Conservation (phyloP, 2,113 vertebrate genomes). For the Pelvicachromis taeniatus region DNA sequence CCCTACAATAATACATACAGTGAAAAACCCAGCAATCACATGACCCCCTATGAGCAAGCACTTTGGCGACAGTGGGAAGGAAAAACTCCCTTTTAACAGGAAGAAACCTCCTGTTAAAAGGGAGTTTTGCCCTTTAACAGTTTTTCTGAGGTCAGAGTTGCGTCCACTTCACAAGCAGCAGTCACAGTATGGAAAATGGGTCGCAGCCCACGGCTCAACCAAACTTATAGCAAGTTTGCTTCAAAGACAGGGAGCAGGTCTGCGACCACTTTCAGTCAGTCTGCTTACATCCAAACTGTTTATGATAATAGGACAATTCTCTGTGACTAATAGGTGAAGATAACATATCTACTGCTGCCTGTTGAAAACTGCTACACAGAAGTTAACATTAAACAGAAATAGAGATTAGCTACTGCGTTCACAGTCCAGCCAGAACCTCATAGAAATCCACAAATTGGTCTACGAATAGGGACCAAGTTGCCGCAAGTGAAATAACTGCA, state of each 20-base stretch:
- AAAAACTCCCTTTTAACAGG: too few species aligned
- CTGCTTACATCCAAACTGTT: rapidly evolving
- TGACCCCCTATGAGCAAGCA: too few species aligned
- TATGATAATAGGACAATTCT: background rate
- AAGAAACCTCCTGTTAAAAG: too few species aligned
- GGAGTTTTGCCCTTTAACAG: too few species aligned
- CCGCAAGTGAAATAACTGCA: background rate
- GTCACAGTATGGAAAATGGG: background rate
- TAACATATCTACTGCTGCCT: background rate
- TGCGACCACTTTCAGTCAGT: background rate
- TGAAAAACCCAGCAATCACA: too few species aligned
- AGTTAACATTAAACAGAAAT: background rate
- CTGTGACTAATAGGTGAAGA: background rate
- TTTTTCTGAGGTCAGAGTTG: background rate
- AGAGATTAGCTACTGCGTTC: background rate
- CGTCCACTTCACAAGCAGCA: background rate
- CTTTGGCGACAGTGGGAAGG: too few species aligned
- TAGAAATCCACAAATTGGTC: too few species aligned
- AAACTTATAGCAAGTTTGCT: background rate
- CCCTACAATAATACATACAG: too few species aligned
- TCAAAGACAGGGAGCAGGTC: background rate
- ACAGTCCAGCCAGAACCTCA: background rate
- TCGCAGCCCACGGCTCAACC: rapidly evolving
- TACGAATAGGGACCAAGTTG: background rate
- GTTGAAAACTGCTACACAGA: background rate